Conservation (phyloP, 1,140 invertebrate species). For the Tetraneura akinire region DNA sequence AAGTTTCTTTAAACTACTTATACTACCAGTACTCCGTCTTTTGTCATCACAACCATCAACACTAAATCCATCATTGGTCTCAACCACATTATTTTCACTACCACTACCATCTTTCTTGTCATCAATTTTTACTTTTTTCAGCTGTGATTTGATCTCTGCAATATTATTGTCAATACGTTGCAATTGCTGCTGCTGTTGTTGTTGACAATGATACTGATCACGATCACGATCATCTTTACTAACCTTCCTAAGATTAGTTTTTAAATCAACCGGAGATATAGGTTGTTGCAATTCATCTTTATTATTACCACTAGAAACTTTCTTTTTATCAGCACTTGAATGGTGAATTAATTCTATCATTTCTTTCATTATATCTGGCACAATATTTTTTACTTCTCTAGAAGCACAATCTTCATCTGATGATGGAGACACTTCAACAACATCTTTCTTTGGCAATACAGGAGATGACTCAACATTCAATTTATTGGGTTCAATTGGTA, state of each 20-base stretch:
- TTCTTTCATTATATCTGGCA: constrained; percentile 68
- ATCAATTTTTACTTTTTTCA: constrained; percentile 76
- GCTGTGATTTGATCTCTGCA: constrained; percentile 77
- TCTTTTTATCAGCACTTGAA: constrained; percentile 74
- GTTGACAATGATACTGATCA: constrained; percentile 5
- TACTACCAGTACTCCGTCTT: constrained; percentile 87
- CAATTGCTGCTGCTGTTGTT: constrained; percentile 61
- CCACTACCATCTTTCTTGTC: constrained; percentile 61
- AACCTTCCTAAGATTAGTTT: constrained; percentile 61
- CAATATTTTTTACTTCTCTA: constrained; percentile 56
- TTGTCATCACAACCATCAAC: constrained; percentile 78
- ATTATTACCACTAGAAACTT: constrained; percentile 59
- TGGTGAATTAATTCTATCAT: constrained; percentile 74
- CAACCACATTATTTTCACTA: constrained; percentile 56
- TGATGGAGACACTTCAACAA: constrained; percentile 53
- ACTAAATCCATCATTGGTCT: constrained; percentile 56
- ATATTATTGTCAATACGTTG: constrained; percentile 71
- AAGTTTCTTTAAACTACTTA: constrained; percentile 87
- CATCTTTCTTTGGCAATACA: constrained; percentile 28
- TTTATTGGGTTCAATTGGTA: constrained; percentile 28
- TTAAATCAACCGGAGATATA: constrained; percentile 62
- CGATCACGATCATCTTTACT: constrained; percentile 50
- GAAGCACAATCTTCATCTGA: constrained; percentile 52
- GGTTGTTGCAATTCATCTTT: constrained; percentile 58
- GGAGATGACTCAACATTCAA: constrained; percentile 34